phyloP scores from a whole-genome alignment of 2,888 invertebrate species.

The Oxycera nigricornis region DNA sequence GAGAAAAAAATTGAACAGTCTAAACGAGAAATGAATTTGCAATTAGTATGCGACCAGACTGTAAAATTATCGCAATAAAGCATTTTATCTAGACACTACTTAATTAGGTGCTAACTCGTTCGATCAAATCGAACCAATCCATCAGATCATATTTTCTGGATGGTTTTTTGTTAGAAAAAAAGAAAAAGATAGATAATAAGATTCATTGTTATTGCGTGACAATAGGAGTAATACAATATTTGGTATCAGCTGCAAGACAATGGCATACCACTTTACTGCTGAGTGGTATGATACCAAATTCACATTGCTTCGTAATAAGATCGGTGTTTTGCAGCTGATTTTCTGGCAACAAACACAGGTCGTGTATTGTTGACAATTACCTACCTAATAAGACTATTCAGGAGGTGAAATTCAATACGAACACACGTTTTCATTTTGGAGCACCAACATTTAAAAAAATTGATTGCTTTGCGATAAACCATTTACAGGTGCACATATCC shows the following conservation, averaged over 20 bases:
- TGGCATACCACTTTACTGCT: no score
- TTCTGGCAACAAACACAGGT: no score
- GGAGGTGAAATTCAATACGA: no score
- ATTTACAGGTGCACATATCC: no score
- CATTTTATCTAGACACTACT: conserved; percentile 8
- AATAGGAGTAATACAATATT: background rate
- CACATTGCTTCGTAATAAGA: no score
- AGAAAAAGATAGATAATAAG: background rate
- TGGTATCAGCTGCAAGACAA: background rate
- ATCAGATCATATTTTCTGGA: background rate
- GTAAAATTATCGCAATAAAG: background rate
- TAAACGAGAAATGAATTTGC: background rate
- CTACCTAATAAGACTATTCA: no score
- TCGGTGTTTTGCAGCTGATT: no score
- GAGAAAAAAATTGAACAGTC: background rate
- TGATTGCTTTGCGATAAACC: no score
- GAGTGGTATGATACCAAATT: no score
- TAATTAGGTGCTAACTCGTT: conserved; percentile 3
- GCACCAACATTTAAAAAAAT: no score
- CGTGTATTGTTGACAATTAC: no score
- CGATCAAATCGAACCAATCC: conserved; percentile 1
- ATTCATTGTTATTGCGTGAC: background rate
- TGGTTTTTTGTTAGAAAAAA: background rate
- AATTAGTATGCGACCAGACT: background rate
- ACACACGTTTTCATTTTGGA: no score